Percentiles rank a stretch among this genome's conserved stretches.
phyloP scores from a whole-genome alignment of 2,888 invertebrate genomes.

The Archaeoteleia sp. region DNA sequence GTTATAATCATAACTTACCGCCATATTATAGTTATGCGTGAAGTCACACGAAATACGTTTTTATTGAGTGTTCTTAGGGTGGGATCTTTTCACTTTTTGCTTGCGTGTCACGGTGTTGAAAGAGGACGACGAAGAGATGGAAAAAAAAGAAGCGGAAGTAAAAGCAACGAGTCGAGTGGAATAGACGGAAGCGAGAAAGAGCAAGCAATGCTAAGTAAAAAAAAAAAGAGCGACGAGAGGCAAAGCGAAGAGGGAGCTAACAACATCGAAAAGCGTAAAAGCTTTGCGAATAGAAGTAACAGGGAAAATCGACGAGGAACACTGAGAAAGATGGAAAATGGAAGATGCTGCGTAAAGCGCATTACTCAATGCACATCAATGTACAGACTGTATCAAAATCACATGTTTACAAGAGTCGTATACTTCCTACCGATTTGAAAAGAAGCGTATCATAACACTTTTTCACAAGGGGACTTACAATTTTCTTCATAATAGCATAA shows the following conservation, averaged over 20 bases:
- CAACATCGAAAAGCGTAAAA: constrained; percentile 40
- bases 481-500: no score
- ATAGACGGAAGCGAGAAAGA: constrained; percentile 34
- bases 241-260: constrained; percentile 33
- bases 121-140: constrained; percentile 21
- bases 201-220: constrained; percentile 16
- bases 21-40: no score
- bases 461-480: no score
- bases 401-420: no score
- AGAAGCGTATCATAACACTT: no score
- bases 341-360: constrained; percentile 14
- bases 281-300: constrained; percentile 36
- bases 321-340: constrained; percentile 8
- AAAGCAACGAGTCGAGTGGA: constrained; percentile 31
- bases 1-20: no score
- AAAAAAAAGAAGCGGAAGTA: constrained; percentile 32
- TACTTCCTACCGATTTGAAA: no score
- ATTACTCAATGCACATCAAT: constrained; percentile 19
- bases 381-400: no score
- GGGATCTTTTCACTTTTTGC: no score
- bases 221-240: constrained; percentile 11
- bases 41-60: no score
- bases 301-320: constrained; percentile 24
- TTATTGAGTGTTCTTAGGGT: no score
- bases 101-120: constrained; percentile 20